A percentile compares a stretch with the other conserved stretches of the same genome.
phyloP scores from a whole-genome alignment of 2,797 vertebrate genomes.

The Phalanger gymnotis region DNA sequence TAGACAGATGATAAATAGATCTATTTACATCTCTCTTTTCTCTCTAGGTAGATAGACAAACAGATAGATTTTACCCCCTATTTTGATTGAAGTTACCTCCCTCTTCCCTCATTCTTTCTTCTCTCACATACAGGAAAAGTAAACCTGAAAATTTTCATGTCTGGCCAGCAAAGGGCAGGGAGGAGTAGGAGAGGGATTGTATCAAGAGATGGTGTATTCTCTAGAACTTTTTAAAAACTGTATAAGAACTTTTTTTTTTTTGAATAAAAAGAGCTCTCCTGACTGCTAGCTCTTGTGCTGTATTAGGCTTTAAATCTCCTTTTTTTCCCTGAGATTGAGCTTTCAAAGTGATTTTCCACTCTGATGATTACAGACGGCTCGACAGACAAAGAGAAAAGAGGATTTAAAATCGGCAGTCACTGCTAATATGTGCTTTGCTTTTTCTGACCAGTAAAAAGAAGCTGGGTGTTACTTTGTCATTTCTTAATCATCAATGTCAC shows the following conservation, averaged over 20 bases:
- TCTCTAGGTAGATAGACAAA: background rate
- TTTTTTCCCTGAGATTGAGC: slow-evolving; percentile 65
- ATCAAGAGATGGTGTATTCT: slow-evolving; percentile 27
- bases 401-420: slow-evolving; percentile 68
- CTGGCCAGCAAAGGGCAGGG: slow-evolving; percentile 23
- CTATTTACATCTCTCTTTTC: too few species aligned
- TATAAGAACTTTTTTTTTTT: slow-evolving; percentile 58
- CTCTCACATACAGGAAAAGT: slow-evolving; percentile 27
- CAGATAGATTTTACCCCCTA: background rate
- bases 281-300: slow-evolving; percentile 57
- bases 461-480: slow-evolving; percentile 45
- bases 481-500: slow-evolving; percentile 78
- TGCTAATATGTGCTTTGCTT: slow-evolving; percentile 73
- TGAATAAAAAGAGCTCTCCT: slow-evolving; percentile 9
- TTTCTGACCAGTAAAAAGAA: slow-evolving; percentile 72
- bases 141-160: slow-evolving; percentile 51
- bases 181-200: background rate
- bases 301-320: slow-evolving; percentile 61
- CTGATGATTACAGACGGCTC: slow-evolving; percentile 78
- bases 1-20: too few species aligned
- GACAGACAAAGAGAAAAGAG: slow-evolving; percentile 72
- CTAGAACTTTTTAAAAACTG: slow-evolving; percentile 42
- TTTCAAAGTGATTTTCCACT: slow-evolving; percentile 83
- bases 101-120: background rate
- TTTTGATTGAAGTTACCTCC: background rate